Percentiles rank a stretch among this genome's conserved stretches.
Conservation (phyloP, 2,797 vertebrate species). For the Pseudochromis fuscus region DNA sequence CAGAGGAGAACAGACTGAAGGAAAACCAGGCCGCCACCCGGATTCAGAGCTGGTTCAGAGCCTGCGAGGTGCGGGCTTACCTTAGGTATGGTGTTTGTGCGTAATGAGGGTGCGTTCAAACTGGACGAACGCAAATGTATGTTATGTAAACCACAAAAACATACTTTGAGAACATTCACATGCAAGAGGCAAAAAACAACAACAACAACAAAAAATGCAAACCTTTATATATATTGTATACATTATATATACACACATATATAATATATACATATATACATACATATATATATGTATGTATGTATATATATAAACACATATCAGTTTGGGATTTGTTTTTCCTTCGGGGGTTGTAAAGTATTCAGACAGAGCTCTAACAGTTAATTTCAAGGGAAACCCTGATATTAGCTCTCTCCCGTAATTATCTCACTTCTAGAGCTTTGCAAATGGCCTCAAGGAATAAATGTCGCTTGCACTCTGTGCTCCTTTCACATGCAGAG, state of each 20-base stretch:
- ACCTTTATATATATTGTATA: conserved; percentile 46
- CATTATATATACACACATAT: no score
- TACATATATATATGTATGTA: no score
- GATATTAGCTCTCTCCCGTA: conserved; percentile 67
- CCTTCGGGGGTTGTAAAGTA: conserved; percentile 41
- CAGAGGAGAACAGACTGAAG: conserved; percentile 81
- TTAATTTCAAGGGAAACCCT: conserved; percentile 71
- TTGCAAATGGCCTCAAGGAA: conserved; percentile 80
- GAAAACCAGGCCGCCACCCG: conserved; percentile 85
- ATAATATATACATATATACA: no score
- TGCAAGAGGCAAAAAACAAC: conserved; percentile 28
- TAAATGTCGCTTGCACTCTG: conserved; percentile 74
- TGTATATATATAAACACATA: no score
- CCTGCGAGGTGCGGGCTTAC: conserved; percentile 86
- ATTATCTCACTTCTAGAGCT: conserved; percentile 74
- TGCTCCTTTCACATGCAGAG: conserved; percentile 66
- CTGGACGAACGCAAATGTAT: no score
- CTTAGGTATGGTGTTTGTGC: conserved; percentile 84
- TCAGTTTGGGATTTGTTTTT: conserved; percentile 27
- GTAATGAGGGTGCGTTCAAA: conserved; percentile 16
- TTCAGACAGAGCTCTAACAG: conserved; percentile 36
- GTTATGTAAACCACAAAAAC: conserved; percentile 5
- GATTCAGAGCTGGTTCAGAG: conserved; percentile 94
- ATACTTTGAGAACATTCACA: background rate
- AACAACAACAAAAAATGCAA: background rate